Evolutionary conservation across 2,797 vertebrate species (phyloP), one percentile per base, ranked within the genome.

Genomic region (Gallinago nigripennis): DNA sequence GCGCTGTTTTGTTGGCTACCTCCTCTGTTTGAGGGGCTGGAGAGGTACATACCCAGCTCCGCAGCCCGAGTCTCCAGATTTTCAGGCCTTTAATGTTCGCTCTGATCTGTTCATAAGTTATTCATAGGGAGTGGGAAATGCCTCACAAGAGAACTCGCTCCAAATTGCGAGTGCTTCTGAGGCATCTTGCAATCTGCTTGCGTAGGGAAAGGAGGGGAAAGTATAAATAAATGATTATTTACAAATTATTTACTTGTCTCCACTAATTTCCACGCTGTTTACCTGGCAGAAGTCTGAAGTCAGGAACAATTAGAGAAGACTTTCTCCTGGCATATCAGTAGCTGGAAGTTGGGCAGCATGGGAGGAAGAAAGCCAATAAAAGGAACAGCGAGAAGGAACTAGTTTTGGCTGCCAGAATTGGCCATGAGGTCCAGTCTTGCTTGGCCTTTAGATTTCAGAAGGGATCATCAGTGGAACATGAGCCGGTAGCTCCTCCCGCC

Each of bases 181-280:
- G 51, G 91, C 87, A 93, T 77, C 65, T 85, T 28, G 21, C 89
- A 93, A 85, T 95, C 76, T 96, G 95, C 92, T 96, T 92, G 86
- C 89, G 43, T 39, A 93, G 82, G 79, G 61, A 91, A 84, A 96
- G 89, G 91, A 95, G 89, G 61, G 91, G 89, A 92, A 95, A 81
- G 87, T 81, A 89, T 97, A 90, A 97, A 96, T 96, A 96, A 96
- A 95, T 95, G 4, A 97, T 93, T 89, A 86, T 96, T 96, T 94
- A 96, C 94, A 95, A 96, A 96, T 93, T 95, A 96, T 96, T 96
- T 96, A 96, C 96, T 96, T 95, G 89, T 96, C 94, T 94, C 87
- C 58, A 66, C 94, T 95, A 92, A 95, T 95, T 95, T 95, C 76
- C 76, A 83, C 28, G 1, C 66, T 89, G 91, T 93, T 95, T 92